Conservation (phyloP, 2,113 vertebrate genomes). For the Scopus umbretta region DNA sequence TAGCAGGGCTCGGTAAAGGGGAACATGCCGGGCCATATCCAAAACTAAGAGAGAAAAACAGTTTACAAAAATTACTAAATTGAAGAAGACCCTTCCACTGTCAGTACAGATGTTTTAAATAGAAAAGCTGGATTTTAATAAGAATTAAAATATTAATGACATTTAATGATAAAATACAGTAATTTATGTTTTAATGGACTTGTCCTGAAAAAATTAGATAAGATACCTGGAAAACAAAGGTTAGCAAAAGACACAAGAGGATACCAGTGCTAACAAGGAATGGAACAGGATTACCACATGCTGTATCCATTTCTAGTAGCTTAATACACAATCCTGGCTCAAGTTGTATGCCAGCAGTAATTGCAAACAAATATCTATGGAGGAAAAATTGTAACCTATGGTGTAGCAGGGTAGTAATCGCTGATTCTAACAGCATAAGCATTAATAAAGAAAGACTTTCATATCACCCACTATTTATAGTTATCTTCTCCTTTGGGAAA, state of each 20-base stretch:
- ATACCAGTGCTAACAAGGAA: background rate
- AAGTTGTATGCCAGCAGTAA: background rate
- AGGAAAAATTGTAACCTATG: background rate
- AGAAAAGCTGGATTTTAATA: background rate
- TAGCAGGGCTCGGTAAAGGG: constrained; percentile 90
- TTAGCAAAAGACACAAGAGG: background rate
- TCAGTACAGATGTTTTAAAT: background rate
- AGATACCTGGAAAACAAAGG: background rate
- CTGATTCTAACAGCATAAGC: background rate
- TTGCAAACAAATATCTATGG: fast-evolving
- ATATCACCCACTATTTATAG: background rate
- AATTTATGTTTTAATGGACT: background rate
- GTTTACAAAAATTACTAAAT: background rate
- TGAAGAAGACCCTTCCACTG: background rate
- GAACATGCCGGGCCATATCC: constrained; percentile 97
- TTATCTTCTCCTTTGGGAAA: background rate
- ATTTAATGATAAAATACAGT: background rate
- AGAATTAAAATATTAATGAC: background rate
- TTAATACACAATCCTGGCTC: background rate
- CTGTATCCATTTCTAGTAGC: background rate
- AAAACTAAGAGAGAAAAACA: constrained; percentile 74
- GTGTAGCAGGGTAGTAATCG: background rate
- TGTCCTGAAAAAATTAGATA: background rate
- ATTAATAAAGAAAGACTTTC: background rate
- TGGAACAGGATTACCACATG: background rate